These are phyloP conservation scores for Diadema setosum DNA, from an alignment of 35 echinoderm and acorn worm genomes.

Conservation along the genomic window DNA sequence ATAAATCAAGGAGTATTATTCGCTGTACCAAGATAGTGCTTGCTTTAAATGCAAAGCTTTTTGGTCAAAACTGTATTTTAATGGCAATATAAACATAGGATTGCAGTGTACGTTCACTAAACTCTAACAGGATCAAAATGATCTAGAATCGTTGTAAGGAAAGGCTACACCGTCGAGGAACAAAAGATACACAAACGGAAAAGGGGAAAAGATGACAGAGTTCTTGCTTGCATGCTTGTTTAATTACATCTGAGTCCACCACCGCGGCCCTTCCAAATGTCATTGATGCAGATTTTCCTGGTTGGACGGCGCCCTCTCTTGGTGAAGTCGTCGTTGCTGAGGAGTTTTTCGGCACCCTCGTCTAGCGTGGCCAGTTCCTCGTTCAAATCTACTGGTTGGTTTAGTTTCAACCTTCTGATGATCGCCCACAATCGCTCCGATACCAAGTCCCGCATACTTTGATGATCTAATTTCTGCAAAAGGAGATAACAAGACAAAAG, in stretches of 20 bases:
- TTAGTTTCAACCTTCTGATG: not conserved
- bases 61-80: too few relatives aligned
- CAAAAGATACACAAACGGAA: not conserved
- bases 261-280: conserved; percentile 10
- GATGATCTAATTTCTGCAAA: not conserved
- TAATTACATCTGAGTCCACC: not conserved
- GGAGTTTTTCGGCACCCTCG: not conserved
- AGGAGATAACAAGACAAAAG: not conserved
- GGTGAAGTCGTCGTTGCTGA: not conserved
- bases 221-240: too few relatives aligned
- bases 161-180: too few relatives aligned
- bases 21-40: too few relatives aligned
- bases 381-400: not conserved
- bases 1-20: too few relatives aligned
- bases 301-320: not conserved
- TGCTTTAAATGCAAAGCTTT: too few relatives aligned
- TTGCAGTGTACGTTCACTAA: too few relatives aligned
- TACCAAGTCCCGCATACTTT: not conserved
- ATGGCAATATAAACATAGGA: too few relatives aligned
- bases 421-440: not conserved
- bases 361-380: not conserved
- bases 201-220: not conserved
- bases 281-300: conserved; percentile 13
- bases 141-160: too few relatives aligned
- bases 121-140: too few relatives aligned